Evolutionary conservation across 2,113 vertebrate species (phyloP).

Genomic region (Istiophorus platypterus): DNA sequence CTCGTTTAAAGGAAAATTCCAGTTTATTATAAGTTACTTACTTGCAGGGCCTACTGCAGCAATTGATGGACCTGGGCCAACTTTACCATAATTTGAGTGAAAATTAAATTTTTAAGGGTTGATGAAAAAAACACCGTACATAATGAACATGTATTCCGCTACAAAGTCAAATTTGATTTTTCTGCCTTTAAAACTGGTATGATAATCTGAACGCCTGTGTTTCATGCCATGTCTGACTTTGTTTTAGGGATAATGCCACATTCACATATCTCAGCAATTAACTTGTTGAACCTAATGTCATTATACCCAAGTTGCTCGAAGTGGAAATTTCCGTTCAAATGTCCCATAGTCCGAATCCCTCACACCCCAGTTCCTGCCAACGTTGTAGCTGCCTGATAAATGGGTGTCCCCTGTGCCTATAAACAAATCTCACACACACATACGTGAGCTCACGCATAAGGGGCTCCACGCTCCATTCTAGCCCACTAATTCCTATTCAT

Average conservation of each 20-base stretch:
- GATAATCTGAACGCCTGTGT: too few relatives aligned
- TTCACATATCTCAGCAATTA: too few relatives aligned
- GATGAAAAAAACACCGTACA: too few relatives aligned
- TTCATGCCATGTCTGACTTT: too few relatives aligned
- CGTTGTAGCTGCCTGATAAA: slow-evolving; percentile 70
- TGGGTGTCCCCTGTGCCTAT: slow-evolving; percentile 71
- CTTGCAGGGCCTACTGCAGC: too few relatives aligned
- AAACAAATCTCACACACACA: slow-evolving; percentile 62
- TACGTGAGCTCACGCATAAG: slow-evolving; percentile 38
- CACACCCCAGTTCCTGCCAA: slow-evolving; percentile 47
- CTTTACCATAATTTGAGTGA: neutral
- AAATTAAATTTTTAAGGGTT: too few relatives aligned
- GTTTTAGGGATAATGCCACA: too few relatives aligned
- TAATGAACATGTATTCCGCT: too few relatives aligned
- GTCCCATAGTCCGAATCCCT: slow-evolving; percentile 15
- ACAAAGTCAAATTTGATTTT: too few relatives aligned
- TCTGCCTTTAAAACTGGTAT: too few relatives aligned
- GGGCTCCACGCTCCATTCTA: slow-evolving; percentile 62
- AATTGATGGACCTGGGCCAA: neutral
- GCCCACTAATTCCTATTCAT: slow-evolving; percentile 96
- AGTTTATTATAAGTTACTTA: neutral
- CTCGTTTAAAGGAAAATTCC: neutral
- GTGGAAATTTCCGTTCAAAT: slow-evolving; percentile 7
- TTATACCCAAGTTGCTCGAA: neutral
- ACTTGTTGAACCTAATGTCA: too few relatives aligned